phyloP scores from a whole-genome alignment of 2,113 vertebrate species.

The Grantiella picta region DNA sequence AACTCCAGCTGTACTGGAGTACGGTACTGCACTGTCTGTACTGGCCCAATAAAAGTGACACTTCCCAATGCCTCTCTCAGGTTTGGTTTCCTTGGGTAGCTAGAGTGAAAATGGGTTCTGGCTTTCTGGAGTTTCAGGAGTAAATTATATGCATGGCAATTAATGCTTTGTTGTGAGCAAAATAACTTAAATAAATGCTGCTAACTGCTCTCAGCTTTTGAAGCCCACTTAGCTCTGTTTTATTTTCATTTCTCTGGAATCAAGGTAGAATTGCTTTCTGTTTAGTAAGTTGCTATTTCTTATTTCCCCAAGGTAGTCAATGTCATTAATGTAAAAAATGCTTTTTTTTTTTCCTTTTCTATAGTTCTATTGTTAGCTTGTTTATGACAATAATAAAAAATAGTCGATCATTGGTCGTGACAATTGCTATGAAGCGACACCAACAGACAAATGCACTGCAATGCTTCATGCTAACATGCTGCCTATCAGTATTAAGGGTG shows the following conservation, averaged over 20 bases:
- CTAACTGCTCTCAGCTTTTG: background rate
- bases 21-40: background rate
- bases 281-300: too few relatives aligned
- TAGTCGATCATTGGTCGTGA: background rate
- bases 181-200: background rate
- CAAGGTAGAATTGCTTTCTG: background rate
- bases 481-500: background rate
- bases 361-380: background rate
- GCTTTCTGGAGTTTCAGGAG: background rate
- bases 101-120: background rate
- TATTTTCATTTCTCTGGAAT: background rate
- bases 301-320: background rate
- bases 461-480: background rate
- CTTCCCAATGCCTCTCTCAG: background rate
- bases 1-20: background rate
- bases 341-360: background rate
- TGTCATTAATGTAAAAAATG: background rate
- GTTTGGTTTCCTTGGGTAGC: background rate
- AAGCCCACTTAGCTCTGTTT: background rate
- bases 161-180: background rate
- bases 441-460: background rate
- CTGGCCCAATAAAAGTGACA: accelerated
- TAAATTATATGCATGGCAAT: background rate
- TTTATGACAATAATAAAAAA: background rate
- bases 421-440: background rate